A percentile compares a stretch with the other conserved stretches of the same genome.
These are phyloP conservation scores for Oceanodroma tethys DNA, from an alignment of 2,113 vertebrate species.

Conservation along the genomic window DNA sequence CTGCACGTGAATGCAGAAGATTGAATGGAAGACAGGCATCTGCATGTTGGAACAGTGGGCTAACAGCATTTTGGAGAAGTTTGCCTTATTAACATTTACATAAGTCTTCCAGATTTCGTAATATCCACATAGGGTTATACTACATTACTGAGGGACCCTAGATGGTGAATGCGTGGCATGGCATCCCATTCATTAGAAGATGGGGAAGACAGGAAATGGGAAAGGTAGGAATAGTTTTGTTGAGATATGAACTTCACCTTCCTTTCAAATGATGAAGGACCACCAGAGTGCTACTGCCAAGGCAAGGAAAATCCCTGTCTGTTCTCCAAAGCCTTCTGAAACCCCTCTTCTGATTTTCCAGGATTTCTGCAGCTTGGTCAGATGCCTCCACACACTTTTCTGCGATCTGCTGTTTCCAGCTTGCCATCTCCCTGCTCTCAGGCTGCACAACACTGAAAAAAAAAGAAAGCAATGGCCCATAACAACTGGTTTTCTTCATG, in stretches of 20 bases:
- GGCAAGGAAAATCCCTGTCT: neutral
- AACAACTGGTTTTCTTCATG: neutral
- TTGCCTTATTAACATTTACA: neutral
- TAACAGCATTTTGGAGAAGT: neutral
- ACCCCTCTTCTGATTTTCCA: neutral
- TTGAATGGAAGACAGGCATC: neutral
- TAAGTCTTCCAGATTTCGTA: neutral
- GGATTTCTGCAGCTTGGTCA: neutral
- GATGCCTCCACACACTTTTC: neutral
- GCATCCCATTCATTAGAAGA: neutral
- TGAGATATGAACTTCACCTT: neutral
- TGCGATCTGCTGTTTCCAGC: neutral
- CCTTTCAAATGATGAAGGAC: neutral
- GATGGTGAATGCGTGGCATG: neutral
- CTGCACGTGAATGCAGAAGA: neutral
- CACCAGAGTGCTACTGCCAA: neutral
- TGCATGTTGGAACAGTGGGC: neutral
- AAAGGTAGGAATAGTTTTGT: neutral
- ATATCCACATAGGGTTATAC: neutral
- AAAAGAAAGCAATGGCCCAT: neutral
- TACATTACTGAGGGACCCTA: neutral
- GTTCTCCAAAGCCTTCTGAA: neutral
- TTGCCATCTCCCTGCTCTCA: neutral
- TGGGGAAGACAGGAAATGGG: neutral
- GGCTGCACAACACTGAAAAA: neutral